Evolutionary conservation across 2,888 invertebrate species (phyloP), one percentile per base, ranked within the genome.

Genomic region (Cheilosia soror): DNA sequence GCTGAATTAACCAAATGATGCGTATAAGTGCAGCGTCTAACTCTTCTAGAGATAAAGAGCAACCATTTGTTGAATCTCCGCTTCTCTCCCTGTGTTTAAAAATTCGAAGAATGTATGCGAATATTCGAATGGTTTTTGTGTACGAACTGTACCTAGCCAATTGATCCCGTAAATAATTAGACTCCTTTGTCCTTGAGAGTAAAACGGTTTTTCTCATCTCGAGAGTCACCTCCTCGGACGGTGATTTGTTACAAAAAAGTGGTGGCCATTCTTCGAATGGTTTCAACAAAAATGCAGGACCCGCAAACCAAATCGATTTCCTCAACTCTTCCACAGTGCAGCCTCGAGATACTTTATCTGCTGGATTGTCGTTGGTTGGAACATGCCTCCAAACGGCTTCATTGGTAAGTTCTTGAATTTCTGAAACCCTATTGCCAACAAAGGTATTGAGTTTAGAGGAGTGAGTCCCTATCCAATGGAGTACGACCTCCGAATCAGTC

Each of bases 381-480:
- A 82, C 71, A 44, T 87, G 72, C 15, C 71, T 68, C 81, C 85
- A 83, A 27, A 29, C 6, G 2, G 29, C 27, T 20, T 58, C 66
- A 13, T 13, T 13, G 5, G 63, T 60, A 4, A 44, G 4, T 20
- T 77, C 51, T 44, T 75, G 77, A 1, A 87, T 66, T 27, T 79
- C 78, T 13, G 78, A 65, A 5, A 85, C 75, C 25, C 85, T 49
- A 57, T 87, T 87, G 7, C 76, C 78, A 6, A 85, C 87, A 49
- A 87, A 83, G 13, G 69, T 76, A 11, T 69, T 69, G 0, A 87
- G 37, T 4, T 42, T 40, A 0, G 71, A 78, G 1, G 79, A 78
- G 4, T 85, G 79, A 2, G 20, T 25, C 1, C 7, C 49, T 11
- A 87, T 57, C 87, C 85, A 87, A 33, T 73, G 69, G 3, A 87